Conservation (phyloP, 2,888 invertebrate species). For the Ellobium chinense region DNA sequence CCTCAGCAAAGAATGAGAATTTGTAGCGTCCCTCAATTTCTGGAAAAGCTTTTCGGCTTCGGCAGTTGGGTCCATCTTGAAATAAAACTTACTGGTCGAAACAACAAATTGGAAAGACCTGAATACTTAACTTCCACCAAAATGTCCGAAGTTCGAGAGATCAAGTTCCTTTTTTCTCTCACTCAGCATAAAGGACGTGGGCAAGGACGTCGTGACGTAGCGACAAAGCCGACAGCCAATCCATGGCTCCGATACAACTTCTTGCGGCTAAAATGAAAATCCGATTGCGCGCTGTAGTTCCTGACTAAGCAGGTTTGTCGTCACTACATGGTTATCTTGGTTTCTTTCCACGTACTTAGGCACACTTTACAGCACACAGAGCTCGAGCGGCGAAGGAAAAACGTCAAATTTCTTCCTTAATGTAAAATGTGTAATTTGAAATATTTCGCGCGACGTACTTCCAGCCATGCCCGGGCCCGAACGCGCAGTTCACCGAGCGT, state of each 20-base stretch:
- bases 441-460: background rate
- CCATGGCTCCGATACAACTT: background rate
- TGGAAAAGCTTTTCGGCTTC: constrained; percentile 27
- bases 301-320: constrained; percentile 16
- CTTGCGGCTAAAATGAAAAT: background rate
- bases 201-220: background rate
- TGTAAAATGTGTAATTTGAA: no score
- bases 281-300: background rate
- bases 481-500: background rate
- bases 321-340: background rate
- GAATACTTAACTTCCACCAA: background rate
- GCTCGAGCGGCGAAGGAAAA: no score
- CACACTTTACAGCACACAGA: no score
- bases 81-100: background rate
- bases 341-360: background rate
- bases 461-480: background rate
- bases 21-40: constrained; percentile 20
- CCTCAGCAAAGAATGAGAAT: background rate
- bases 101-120: background rate
- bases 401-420: no score
- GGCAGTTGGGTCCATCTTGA: constrained; percentile 10
- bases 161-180: background rate
- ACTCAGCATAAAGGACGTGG: background rate
- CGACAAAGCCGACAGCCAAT: constrained; percentile 17
- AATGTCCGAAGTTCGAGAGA: background rate